Evolutionary conservation across 2,113 vertebrate species (phyloP).

Genomic region (Eublepharis macularius): DNA sequence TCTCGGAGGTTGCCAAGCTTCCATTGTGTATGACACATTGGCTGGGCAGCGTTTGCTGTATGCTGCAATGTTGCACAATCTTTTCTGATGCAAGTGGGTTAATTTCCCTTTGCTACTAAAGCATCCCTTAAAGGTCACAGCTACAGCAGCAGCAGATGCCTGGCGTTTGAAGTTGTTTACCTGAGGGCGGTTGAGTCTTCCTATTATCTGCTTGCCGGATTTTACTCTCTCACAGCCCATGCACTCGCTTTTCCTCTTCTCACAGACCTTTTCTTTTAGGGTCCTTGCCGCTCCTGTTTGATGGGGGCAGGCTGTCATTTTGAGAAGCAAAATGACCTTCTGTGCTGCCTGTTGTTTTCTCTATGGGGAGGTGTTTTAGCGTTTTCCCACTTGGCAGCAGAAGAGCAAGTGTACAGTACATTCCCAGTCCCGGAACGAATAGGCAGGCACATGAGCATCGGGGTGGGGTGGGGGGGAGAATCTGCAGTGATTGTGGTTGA

Average conservation of each 20-base stretch:
- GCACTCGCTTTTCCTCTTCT: background rate
- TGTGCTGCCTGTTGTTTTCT: background rate
- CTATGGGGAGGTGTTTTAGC: background rate
- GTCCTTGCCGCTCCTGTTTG: background rate
- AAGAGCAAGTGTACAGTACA: background rate
- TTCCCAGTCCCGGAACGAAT: background rate
- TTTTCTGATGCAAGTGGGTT: conserved; percentile 32
- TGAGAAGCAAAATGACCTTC: background rate
- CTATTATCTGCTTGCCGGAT: background rate
- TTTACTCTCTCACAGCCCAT: background rate
- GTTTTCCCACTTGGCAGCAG: background rate
- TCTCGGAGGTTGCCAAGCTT: conserved; percentile 25
- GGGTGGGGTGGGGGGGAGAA: background rate
- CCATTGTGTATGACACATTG: conserved; percentile 23
- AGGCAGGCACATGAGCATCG: background rate
- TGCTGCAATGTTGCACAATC: conserved; percentile 12
- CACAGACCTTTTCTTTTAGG: background rate
- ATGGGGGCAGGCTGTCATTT: background rate
- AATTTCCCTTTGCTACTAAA: conserved; percentile 15
- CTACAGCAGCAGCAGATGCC: background rate
- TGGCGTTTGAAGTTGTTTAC: background rate
- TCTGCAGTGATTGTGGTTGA: background rate
- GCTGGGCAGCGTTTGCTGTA: conserved; percentile 24
- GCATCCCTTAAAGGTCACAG: background rate
- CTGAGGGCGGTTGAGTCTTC: background rate